phyloP scores from a whole-genome alignment of 2,888 invertebrate species.

The Netelia fuscicornis region DNA sequence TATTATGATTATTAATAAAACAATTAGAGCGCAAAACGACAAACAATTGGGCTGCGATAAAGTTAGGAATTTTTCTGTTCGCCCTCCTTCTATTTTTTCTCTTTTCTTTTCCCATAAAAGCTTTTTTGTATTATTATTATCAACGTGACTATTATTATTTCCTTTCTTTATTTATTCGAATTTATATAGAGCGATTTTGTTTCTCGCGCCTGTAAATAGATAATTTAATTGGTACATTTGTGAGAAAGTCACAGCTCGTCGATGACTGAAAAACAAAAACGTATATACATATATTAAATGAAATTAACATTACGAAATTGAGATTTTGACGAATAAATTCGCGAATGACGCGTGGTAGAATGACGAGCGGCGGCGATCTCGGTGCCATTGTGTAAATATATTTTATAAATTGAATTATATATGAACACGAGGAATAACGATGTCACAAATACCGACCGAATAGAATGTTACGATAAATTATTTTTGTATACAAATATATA shows the following conservation, averaged over 20 bases:
- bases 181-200: conserved; percentile 25
- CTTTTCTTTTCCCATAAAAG: neutral
- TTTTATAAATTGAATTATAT: conserved; percentile 50
- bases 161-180: conserved; percentile 60
- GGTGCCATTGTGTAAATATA: conserved; percentile 65
- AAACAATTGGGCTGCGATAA: conserved; percentile 2
- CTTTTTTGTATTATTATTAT: conserved; percentile 30
- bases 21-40: conserved; percentile 22
- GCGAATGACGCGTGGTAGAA: neutral
- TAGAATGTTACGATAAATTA: conserved; percentile 54
- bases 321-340: conserved; percentile 11
- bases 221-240: conserved; percentile 59
- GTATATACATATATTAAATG: neutral
- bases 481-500: conserved; percentile 49
- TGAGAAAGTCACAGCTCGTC: conserved; percentile 31
- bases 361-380: conserved; percentile 33
- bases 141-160: neutral
- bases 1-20: conserved; percentile 10
- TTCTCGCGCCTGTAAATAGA: conserved; percentile 59
- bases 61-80: conserved; percentile 15
- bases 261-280: conserved; percentile 16
- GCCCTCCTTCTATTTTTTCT: conserved; percentile 6
- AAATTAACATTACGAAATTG: neutral
- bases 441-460: conserved; percentile 16
- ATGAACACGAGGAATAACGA: neutral